Base-by-base conservation (phyloP, 2,797 vertebrate genomes). In the Pangasius macronema region DNA sequence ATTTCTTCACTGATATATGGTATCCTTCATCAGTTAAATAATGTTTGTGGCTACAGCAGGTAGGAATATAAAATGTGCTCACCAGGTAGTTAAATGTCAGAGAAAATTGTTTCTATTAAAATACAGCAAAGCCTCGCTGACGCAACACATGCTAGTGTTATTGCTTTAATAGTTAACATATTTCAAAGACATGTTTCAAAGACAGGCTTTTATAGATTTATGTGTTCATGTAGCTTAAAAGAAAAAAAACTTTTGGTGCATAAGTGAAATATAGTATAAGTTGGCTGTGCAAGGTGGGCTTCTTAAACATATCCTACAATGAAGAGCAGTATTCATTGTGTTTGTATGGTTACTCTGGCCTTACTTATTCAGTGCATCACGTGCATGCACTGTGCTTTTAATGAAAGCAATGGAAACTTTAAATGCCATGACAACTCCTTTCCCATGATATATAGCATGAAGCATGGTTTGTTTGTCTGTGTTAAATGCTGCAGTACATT, bases 401-500 rank as follows among this genome's bases (percentile, higher is more conserved):
- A 27, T 36, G 51, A 84, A 36, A 67, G 5, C 13, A 63, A 65
- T 24, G 6, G 3, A 8, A 84, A 27, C 27, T 49, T 42, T 27
- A 79, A 49, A 77, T 70, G 46, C 13, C n/a, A 57, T 33, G 36
- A 22, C 13, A 72, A 20, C 14, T 55, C 27, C 1, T 84, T 68
- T 59, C 82, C 51, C 59, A n/a, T 68, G 61, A 59, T 51, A 73
- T 85, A 39, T 39, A 85, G 39, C 33, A 36, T 79, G 53, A 87
- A 65, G 77, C 27, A 59, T 59, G 77, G 84, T 51, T 14, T 80
- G 82, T 88, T 81, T 70, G 81, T 67, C 53, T 46, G 75, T 42
- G 59, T 73, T 88, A 88, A 85, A 79, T 73, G 59, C 80, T 76
- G 49, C 63, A 39, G n/a, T 73, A 53, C 27, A 57, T 85, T 84